These are phyloP conservation scores for Nothocercus nigrocapillus DNA, from an alignment of 2,113 vertebrate species.

Conservation along the genomic window DNA sequence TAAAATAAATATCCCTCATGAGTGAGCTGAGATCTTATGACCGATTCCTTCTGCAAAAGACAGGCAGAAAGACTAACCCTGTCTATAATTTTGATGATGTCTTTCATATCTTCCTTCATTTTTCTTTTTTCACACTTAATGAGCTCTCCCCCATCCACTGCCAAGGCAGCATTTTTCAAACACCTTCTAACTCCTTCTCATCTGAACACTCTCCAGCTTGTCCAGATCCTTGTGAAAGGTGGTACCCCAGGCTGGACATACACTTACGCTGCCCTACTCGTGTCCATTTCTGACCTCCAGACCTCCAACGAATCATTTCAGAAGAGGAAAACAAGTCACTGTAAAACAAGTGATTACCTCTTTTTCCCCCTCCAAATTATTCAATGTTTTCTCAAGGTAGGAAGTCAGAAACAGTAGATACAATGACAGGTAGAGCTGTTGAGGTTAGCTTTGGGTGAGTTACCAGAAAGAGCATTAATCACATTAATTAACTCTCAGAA, in stretches of 20 bases:
- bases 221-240: not conserved
- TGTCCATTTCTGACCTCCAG: not conserved
- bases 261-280: rapidly evolving
- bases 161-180: not conserved
- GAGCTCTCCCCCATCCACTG: not conserved
- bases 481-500: not conserved
- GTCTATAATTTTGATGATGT: not conserved
- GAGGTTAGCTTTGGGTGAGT: not conserved
- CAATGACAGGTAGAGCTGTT: not conserved
- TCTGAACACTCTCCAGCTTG: not conserved
- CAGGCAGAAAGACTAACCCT: not conserved
- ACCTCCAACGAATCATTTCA: not conserved
- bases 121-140: not conserved
- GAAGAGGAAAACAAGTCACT: not conserved
- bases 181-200: not conserved
- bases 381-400: not conserved
- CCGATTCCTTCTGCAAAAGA: not conserved
- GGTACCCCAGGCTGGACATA: not conserved
- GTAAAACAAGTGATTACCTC: not conserved
- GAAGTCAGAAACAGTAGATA: not conserved
- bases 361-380: not conserved
- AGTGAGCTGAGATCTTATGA: not conserved
- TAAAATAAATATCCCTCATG: not conserved
- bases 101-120: not conserved
- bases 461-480: not conserved